Evolutionary conservation across 1,140 invertebrate genomes (phyloP), one percentile per base, ranked within the genome.

Genomic region (Aphelenchoides avenae): DNA sequence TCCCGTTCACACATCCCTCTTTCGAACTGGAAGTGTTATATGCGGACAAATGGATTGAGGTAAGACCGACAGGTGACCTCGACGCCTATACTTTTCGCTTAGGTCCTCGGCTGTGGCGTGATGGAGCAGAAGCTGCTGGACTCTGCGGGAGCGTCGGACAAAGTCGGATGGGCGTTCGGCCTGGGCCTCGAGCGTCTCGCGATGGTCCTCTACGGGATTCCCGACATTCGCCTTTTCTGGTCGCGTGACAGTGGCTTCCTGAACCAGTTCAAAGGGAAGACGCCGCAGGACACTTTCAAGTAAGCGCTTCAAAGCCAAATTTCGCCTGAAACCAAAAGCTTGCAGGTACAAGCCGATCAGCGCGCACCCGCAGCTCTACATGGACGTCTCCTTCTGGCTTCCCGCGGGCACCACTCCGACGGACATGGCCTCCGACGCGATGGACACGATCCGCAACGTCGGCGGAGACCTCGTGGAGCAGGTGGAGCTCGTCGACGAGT

Each of bases 151-250:
- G 86, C 87, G 3, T 79, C 79, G 18, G 85, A 91, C 75, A 86
- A 86, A 58, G 89, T 98, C 66, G 94, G 93, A 13, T 99, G 93
- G 87, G 95, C 95, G 5, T 97, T 97, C 82, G 95, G 95, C n/a
- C 75, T 98, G 1, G 95, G 94, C 2, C 79, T 99, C 40, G 95
- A 99, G 79, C 81, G 95, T 54, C 77, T 98, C 43, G 93, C 93
- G 0, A 99, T 99, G 95, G 86, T 86, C 39, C 78, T 96, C 2
- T 98, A 94, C 74, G 80, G 85, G 68, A 97, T 99, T 66, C 90
- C 92, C 0, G 93, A 99, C 74, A 97, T 99, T 61, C 81, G 93
- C 48, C 78, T 93, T 5, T 96, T 98, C 80, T 98, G 93, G 93
- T 82, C 80, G 51, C 82, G 79, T 18, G 95, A 99, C 76, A 82